These are phyloP conservation scores for Parasteatoda lunata DNA, from an alignment of 2,888 invertebrate species.

Conservation along the genomic window DNA sequence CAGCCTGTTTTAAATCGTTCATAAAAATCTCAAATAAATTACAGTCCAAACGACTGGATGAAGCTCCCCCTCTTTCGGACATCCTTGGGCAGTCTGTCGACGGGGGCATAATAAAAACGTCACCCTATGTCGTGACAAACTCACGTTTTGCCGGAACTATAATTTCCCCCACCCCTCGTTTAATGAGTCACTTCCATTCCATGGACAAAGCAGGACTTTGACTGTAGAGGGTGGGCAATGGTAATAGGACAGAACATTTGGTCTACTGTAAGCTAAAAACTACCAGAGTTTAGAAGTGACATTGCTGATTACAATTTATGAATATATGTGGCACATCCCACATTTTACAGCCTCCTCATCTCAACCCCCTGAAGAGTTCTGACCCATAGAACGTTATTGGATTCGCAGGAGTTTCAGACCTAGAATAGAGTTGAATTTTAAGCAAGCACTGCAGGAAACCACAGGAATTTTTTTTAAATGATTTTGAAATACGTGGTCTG, in stretches of 20 bases:
- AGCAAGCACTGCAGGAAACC: too few relatives aligned
- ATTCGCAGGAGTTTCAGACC: too few relatives aligned
- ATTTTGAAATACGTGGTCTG: too few relatives aligned
- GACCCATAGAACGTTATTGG: too few relatives aligned
- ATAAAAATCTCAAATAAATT: too few relatives aligned
- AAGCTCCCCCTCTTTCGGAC: background rate
- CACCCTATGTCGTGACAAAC: slow-evolving; percentile 42
- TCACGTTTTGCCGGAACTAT: slow-evolving; percentile 41
- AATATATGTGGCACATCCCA: background rate
- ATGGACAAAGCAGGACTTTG: slow-evolving; percentile 8
- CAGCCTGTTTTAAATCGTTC: too few relatives aligned
- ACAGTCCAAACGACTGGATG: background rate
- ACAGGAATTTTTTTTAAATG: too few relatives aligned
- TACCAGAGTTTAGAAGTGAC: slow-evolving; percentile 33
- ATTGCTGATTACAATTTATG: slow-evolving; percentile 50
- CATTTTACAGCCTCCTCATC: too few relatives aligned
- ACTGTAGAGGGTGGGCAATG: background rate
- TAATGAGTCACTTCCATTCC: slow-evolving; percentile 64
- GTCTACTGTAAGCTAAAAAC: slow-evolving; percentile 26
- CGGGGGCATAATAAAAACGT: slow-evolving; percentile 56
- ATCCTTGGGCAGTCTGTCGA: slow-evolving; percentile 18
- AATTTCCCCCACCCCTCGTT: slow-evolving; percentile 8
- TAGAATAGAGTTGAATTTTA: too few relatives aligned
- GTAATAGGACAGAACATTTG: background rate
- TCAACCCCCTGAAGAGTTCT: too few relatives aligned